Evolutionary conservation across 1,140 invertebrate genomes (phyloP).

Genomic region (Colletes gigas): DNA sequence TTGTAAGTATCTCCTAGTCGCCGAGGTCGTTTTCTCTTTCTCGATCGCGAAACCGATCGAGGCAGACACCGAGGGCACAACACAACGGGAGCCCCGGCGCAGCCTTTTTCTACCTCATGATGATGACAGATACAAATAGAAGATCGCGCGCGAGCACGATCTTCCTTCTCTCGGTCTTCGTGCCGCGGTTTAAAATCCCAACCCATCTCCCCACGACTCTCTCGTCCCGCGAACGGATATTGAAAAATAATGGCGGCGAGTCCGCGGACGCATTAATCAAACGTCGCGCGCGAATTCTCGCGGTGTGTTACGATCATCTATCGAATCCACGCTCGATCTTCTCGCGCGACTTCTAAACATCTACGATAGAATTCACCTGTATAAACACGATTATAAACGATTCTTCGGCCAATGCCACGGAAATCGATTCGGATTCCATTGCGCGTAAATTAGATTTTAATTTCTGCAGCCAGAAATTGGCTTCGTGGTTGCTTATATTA

Average conservation of each 20-base stretch:
- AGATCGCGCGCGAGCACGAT: conserved; percentile 22
- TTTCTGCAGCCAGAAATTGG: too few relatives aligned
- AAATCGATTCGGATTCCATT: too few relatives aligned
- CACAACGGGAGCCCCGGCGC: conserved; percentile 31
- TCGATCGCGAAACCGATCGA: conserved; percentile 21
- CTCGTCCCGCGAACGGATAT: conserved; percentile 21
- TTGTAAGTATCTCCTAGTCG: conserved; percentile 50
- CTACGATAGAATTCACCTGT: too few relatives aligned
- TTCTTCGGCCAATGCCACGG: too few relatives aligned
- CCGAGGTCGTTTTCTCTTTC: conserved; percentile 37
- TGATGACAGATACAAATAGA: conserved; percentile 54
- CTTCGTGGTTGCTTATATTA: too few relatives aligned
- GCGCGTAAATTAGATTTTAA: too few relatives aligned
- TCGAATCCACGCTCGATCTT: background rate
- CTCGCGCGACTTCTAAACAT: too few relatives aligned
- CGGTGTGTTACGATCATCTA: background rate
- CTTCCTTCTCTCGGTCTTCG: background rate
- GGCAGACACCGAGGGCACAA: conserved; percentile 22
- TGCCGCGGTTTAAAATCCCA: conserved; percentile 8
- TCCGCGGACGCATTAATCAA: conserved; percentile 27
- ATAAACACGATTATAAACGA: too few relatives aligned
- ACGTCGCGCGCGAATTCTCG: background rate
- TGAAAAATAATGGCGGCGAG: conserved; percentile 37
- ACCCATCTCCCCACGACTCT: background rate
- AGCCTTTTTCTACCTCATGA: conserved; percentile 33